Conservation (phyloP, 2,113 vertebrate genomes). For the Caranx ignobilis region DNA sequence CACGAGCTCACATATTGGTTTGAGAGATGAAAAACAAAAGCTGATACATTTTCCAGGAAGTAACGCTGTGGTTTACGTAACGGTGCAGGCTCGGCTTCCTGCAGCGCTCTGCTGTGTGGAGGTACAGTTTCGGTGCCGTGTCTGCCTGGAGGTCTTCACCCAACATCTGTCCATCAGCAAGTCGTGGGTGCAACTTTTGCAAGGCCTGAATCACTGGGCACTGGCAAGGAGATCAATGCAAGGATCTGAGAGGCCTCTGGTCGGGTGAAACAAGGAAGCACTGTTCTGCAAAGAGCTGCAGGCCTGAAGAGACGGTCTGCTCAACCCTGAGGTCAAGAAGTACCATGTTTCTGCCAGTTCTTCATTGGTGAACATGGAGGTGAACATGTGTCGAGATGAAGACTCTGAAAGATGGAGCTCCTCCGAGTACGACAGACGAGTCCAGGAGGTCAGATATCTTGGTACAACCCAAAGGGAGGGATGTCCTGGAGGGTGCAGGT, state of each 20-base stretch:
- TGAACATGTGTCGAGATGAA: too few species aligned
- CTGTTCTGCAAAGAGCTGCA: too few species aligned
- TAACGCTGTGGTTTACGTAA: slow-evolving; percentile 39
- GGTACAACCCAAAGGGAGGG: not conserved
- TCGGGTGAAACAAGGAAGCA: too few species aligned
- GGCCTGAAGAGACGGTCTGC: too few species aligned
- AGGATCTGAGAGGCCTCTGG: too few species aligned
- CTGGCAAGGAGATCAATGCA: not conserved
- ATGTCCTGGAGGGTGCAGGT: not conserved
- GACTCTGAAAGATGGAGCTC: too few species aligned
- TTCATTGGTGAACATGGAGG: too few species aligned
- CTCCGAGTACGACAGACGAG: not conserved
- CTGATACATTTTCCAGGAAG: slow-evolving; percentile 48
- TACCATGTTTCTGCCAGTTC: too few species aligned
- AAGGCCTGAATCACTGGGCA: not conserved
- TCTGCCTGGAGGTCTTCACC: slow-evolving; percentile 16
- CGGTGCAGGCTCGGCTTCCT: slow-evolving; percentile 31
- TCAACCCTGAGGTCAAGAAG: too few species aligned
- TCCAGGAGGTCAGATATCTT: not conserved
- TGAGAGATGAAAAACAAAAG: slow-evolving; percentile 40
- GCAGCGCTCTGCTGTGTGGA: slow-evolving; percentile 10
- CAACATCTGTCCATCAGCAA: not conserved
- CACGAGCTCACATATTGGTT: slow-evolving; percentile 1
- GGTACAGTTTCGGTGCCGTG: slow-evolving; percentile 15
- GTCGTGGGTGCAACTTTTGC: slow-evolving; percentile 15